phyloP scores from a whole-genome alignment of 2,797 vertebrate species.

The Microctenopoma steveboyesi region DNA sequence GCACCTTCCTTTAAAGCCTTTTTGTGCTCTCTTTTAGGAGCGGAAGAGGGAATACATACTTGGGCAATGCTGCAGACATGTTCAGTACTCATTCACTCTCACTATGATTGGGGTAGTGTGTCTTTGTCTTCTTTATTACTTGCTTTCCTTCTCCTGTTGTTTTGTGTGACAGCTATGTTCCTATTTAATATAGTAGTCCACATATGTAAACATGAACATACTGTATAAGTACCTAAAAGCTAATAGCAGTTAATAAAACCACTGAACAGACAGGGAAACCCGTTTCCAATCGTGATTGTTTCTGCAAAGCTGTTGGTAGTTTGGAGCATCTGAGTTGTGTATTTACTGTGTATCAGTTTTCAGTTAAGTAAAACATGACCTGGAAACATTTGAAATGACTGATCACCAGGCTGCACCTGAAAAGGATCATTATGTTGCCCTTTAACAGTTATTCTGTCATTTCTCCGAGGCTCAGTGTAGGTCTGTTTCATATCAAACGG shows the following conservation, averaged over 20 bases:
- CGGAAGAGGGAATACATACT: constrained; percentile 17
- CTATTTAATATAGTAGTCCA: neutral
- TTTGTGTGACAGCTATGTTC: neutral
- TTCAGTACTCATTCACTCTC: constrained; percentile 1
- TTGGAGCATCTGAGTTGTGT: neutral
- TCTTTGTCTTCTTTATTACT: neutral
- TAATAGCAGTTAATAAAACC: neutral
- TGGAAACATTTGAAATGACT: neutral
- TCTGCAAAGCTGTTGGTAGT: neutral
- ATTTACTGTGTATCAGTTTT: neutral
- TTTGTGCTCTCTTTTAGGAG: constrained; percentile 22
- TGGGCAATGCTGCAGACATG: neutral
- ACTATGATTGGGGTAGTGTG: constrained; percentile 2
- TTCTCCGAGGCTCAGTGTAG: constrained; percentile 7
- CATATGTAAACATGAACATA: neutral
- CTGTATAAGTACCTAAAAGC: neutral
- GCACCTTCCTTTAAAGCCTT: constrained; percentile 49
- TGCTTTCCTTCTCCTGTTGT: neutral
- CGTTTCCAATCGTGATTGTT: neutral
- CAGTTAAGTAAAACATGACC: constrained; percentile 6
- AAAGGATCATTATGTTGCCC: constrained; percentile 24
- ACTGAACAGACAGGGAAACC: neutral
- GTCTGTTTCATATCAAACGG: constrained; percentile 19
- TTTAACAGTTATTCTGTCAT: constrained; percentile 5
- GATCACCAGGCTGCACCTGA: neutral